Percentiles rank a stretch among this genome's conserved stretches.
phyloP scores from a whole-genome alignment of 2,113 vertebrate species.

The Menidia beryllina region DNA sequence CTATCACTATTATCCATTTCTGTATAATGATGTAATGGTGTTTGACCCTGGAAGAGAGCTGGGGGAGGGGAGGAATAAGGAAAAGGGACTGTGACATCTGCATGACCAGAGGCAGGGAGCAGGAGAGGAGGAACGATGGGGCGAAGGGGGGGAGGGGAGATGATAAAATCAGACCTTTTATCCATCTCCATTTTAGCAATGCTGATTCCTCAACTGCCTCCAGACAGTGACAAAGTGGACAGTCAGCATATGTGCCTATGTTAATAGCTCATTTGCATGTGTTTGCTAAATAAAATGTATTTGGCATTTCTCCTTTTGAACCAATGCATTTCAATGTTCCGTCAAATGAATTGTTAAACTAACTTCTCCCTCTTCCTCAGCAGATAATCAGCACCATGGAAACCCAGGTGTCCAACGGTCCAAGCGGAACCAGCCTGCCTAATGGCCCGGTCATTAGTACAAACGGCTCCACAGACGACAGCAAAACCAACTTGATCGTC shows the following conservation, averaged over 20 bases:
- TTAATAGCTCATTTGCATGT: constrained; percentile 3
- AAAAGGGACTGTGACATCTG: constrained; percentile 79
- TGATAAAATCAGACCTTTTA: constrained; percentile 61
- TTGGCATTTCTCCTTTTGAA: neutral
- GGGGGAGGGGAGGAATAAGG: constrained; percentile 59
- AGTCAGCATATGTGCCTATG: neutral
- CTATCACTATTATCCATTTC: constrained; percentile 59
- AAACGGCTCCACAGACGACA: constrained; percentile 90
- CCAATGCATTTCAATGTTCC: neutral
- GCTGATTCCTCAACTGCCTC: constrained; percentile 64
- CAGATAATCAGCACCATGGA: constrained; percentile 99
- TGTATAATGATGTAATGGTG: constrained; percentile 75
- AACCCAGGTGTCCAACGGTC: constrained; percentile 95
- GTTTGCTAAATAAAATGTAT: constrained; percentile 11
- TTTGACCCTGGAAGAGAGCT: constrained; percentile 76
- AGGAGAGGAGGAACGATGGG: constrained; percentile 49
- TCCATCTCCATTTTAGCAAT: constrained; percentile 62
- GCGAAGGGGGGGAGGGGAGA: constrained; percentile 49
- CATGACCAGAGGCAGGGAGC: constrained; percentile 75
- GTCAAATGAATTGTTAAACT: constrained; percentile 45
- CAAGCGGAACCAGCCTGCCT: constrained; percentile 89
- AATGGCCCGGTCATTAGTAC: constrained; percentile 92
- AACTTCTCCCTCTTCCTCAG: constrained; percentile 83
- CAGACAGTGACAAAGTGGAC: constrained; percentile 62
- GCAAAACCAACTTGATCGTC: constrained; percentile 98